phyloP scores from a whole-genome alignment of 2,797 vertebrate genomes.

The Tangara arthus region DNA sequence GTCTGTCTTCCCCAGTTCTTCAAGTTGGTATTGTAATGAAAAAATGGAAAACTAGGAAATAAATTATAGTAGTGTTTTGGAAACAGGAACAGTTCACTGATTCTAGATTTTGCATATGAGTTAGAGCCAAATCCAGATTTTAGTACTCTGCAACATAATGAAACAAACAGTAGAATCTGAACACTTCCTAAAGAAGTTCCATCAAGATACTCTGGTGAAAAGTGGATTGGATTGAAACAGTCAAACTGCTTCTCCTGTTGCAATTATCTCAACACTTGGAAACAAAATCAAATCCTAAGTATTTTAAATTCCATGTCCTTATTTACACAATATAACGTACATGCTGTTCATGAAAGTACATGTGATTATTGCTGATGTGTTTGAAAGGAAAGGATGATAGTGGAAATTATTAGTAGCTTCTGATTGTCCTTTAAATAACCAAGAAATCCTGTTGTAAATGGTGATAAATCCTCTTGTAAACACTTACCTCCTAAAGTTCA shows the following conservation, averaged over 20 bases:
- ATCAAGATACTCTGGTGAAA: neutral
- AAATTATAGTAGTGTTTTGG: neutral
- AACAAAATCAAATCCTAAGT: neutral
- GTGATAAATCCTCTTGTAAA: neutral
- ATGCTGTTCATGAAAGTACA: neutral
- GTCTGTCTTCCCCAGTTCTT: neutral
- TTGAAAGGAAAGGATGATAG: neutral
- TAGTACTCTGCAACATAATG: neutral
- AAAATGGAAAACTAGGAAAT: neutral
- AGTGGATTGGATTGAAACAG: neutral
- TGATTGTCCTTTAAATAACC: neutral
- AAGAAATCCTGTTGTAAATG: neutral
- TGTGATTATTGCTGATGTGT: neutral
- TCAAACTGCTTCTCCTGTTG: neutral
- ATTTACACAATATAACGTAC: accelerated
- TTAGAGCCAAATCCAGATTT: neutral
- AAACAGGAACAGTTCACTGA: neutral
- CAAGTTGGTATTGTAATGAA: neutral
- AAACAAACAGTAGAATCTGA: neutral
- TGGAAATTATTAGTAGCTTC: neutral
- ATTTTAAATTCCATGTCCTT: neutral
- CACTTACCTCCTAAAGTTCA: neutral
- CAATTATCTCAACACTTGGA: neutral
- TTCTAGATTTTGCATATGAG: neutral
- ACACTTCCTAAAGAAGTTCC: neutral